Percentiles rank a stretch among this genome's conserved stretches.
phyloP scores from a whole-genome alignment of 23 tunicate genomes.

The Clavelina lepadiformis region DNA sequence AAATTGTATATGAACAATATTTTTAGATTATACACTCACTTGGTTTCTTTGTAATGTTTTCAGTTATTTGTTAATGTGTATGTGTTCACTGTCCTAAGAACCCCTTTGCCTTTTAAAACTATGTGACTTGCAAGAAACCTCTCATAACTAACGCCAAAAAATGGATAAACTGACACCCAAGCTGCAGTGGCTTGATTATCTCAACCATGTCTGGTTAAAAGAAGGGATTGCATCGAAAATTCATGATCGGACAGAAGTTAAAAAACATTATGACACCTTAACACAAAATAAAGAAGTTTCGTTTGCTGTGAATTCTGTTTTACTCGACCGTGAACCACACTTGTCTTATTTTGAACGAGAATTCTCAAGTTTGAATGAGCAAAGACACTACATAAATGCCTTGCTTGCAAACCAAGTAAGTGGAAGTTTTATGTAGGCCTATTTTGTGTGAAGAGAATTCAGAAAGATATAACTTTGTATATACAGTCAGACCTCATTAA shows the following conservation, averaged over 20 bases:
- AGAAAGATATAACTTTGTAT: too few species aligned
- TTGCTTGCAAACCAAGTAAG: constrained; percentile 66
- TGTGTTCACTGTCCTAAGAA: too few species aligned
- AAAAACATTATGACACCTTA: constrained; percentile 40
- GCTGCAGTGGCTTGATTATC: constrained; percentile 66
- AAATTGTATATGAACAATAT: too few species aligned
- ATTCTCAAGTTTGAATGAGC: constrained; percentile 63
- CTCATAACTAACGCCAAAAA: too few species aligned
- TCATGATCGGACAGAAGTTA: constrained; percentile 20
- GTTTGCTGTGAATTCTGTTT: constrained; percentile 23
- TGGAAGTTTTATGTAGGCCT: neutral
- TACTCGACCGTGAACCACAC: constrained; percentile 28
- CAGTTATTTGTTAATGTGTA: too few species aligned
- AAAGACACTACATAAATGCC: constrained; percentile 61
- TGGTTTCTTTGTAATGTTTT: too few species aligned
- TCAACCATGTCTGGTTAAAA: constrained; percentile 59
- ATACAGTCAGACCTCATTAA: too few species aligned
- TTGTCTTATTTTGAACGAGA: constrained; percentile 56
- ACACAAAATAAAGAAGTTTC: constrained; percentile 62
- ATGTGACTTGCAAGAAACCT: too few species aligned
- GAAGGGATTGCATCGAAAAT: constrained; percentile 10
- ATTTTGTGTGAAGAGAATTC: too few species aligned
- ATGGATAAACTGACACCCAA: constrained; percentile 38
- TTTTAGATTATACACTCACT: too few species aligned
- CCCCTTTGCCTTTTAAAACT: too few species aligned